Conservation (phyloP, 2,888 invertebrate species). For the Therioaphis trifolii region DNA sequence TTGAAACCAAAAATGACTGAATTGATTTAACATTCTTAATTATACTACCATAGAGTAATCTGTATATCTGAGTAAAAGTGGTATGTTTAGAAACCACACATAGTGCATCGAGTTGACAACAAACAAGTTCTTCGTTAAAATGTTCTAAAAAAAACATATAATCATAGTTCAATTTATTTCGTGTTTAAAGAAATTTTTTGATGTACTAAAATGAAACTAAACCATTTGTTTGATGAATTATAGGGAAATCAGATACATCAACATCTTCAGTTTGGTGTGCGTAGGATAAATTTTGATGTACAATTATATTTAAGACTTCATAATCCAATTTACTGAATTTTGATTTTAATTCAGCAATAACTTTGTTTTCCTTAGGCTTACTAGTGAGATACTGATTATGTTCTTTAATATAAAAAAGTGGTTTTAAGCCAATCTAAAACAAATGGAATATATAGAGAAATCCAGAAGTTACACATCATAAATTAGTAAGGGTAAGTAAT, state of each 20-base stretch:
- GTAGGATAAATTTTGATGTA: conserved; percentile 55
- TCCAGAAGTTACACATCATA: no score
- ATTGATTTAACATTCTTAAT: conserved; percentile 45
- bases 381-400: conserved; percentile 42
- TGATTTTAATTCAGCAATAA: conserved; percentile 22
- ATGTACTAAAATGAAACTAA: not conserved
- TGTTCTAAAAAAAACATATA: conserved; percentile 33
- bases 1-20: conserved; percentile 45
- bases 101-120: conserved; percentile 44
- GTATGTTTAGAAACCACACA: conserved; percentile 35
- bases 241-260: conserved; percentile 48
- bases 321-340: conserved; percentile 20
- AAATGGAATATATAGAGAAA: not conserved
- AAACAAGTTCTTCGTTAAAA: conserved; percentile 46
- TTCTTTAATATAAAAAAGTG: conserved; percentile 53
- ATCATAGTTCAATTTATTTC: not conserved
- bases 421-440: conserved; percentile 54
- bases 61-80: conserved; percentile 25
- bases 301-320: conserved; percentile 53
- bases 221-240: conserved; percentile 55
- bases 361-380: conserved; percentile 33
- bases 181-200: not conserved
- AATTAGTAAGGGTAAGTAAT: no score
- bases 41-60: conserved; percentile 28
- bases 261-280: not conserved